Percentiles rank a stretch among this genome's conserved stretches.
Evolutionary conservation across 1,140 invertebrate species (phyloP).

Genomic region (Papilio dardanus): DNA sequence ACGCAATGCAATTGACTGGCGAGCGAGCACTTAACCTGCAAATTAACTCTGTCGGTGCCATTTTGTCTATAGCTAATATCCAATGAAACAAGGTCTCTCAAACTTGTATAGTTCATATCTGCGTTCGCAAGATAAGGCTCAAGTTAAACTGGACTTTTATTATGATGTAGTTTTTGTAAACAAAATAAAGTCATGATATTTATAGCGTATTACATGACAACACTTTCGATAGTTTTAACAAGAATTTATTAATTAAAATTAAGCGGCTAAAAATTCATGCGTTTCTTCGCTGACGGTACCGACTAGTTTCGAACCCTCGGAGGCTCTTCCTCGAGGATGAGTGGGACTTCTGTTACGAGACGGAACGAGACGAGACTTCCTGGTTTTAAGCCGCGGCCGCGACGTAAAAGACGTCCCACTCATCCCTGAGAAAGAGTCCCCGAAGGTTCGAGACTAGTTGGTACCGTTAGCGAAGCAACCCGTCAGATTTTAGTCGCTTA

Average conservation of each 20-base stretch:
- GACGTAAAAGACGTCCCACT: too few species aligned
- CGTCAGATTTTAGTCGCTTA: too few species aligned
- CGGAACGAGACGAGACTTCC: too few species aligned
- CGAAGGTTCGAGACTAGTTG: too few species aligned
- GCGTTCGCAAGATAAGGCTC: constrained; percentile 34
- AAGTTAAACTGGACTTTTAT: constrained; percentile 32
- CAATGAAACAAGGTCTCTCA: constrained; percentile 39
- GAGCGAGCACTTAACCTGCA: not conserved
- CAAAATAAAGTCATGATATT: constrained; percentile 55
- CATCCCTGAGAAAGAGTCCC: too few species aligned
- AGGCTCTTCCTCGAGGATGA: too few species aligned
- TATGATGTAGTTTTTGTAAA: constrained; percentile 55
- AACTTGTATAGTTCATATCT: constrained; percentile 36
- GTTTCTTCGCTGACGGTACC: too few species aligned
- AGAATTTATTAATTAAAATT: not conserved
- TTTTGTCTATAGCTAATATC: constrained; percentile 46
- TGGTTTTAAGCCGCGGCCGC: too few species aligned
- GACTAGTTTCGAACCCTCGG: too few species aligned
- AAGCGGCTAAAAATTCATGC: too few species aligned
- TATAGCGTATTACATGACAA: constrained; percentile 42
- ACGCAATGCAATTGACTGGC: constrained; percentile 22
- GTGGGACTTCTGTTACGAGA: too few species aligned
- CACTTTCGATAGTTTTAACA: constrained; percentile 3
- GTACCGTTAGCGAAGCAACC: too few species aligned
- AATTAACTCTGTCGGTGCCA: constrained; percentile 43